Conservation (phyloP, 2,888 invertebrate genomes). For the Drosophila ochracea region DNA sequence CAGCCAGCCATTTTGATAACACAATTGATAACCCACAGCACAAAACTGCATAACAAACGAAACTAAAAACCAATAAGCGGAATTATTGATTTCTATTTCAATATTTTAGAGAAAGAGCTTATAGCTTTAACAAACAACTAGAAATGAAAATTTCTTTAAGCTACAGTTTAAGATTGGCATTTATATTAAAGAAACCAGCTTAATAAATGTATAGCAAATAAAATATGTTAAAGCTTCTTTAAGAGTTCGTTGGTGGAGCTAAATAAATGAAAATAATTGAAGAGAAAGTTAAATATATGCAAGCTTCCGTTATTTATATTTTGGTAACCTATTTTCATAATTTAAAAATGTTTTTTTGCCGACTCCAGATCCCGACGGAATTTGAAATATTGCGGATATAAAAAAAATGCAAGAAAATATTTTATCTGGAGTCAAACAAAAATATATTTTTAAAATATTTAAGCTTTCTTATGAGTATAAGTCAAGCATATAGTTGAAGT, state of each 20-base stretch:
- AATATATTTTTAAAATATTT: background rate
- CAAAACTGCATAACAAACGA: background rate
- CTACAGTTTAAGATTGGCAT: background rate
- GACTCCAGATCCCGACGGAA: background rate
- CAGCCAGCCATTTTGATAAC: slow-evolving; percentile 19
- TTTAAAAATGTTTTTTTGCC: accelerated
- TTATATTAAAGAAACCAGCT: background rate
- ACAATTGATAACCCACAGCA: slow-evolving; percentile 1
- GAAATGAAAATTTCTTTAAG: background rate
- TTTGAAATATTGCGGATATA: background rate
- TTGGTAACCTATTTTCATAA: background rate
- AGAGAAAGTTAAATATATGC: background rate
- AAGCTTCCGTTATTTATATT: background rate
- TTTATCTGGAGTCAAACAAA: background rate
- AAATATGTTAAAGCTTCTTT: background rate
- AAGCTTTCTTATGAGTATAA: background rate
- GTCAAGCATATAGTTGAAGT: background rate
- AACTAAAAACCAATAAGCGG: background rate
- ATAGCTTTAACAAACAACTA: background rate
- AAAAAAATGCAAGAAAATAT: too few species aligned
- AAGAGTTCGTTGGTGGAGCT: background rate
- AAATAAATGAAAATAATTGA: background rate
- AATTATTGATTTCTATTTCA: background rate
- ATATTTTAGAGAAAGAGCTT: background rate
- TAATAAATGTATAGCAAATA: background rate